These are phyloP conservation scores for Grapholita molesta DNA, from an alignment of 1,140 invertebrate species.

Conservation along the genomic window DNA sequence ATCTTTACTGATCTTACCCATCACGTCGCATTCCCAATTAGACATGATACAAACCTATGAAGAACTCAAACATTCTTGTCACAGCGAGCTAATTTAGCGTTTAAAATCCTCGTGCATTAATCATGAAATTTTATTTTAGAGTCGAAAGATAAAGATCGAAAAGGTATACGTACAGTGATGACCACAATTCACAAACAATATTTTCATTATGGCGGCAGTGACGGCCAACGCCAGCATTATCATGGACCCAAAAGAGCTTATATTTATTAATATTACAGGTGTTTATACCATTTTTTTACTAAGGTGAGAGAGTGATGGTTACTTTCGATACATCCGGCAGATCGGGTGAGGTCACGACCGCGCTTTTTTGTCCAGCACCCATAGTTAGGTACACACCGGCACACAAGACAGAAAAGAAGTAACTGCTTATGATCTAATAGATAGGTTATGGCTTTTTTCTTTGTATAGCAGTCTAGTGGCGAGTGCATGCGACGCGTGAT, in stretches of 20 bases:
- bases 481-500: slow-evolving; percentile 65
- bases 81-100: background rate
- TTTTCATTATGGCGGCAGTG: slow-evolving; percentile 4
- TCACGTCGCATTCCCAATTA: background rate
- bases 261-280: background rate
- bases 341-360: slow-evolving; percentile 63
- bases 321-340: slow-evolving; percentile 74
- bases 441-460: background rate
- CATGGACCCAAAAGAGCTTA: background rate
- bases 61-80: background rate
- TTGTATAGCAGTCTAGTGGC: slow-evolving; percentile 18
- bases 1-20: background rate
- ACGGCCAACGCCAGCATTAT: background rate
- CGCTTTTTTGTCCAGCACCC: slow-evolving; percentile 58
- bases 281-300: background rate
- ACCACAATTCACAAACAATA: slow-evolving; percentile 9
- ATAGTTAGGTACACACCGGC: background rate
- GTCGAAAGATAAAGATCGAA: slow-evolving; percentile 6
- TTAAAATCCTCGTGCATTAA: background rate
- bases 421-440: background rate
- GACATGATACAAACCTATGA: background rate
- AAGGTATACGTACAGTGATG: background rate
- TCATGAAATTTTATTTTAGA: background rate
- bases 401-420: background rate
- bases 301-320: slow-evolving; percentile 47